phyloP scores from a whole-genome alignment of 2,797 vertebrate genomes.

The Sparus aurata region DNA sequence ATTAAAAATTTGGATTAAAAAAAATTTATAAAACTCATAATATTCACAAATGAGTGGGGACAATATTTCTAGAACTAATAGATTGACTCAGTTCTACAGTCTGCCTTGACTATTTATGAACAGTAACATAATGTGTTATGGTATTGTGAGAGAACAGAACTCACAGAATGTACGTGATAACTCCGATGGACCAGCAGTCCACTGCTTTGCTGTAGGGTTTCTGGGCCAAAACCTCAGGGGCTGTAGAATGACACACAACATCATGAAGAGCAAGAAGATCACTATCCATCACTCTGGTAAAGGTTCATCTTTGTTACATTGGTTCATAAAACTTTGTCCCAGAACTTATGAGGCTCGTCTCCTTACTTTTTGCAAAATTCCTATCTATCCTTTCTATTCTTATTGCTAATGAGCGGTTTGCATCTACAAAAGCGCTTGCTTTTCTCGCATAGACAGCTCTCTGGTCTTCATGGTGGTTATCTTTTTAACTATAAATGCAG shows the following conservation, averaged over 20 bases:
- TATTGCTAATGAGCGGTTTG: too few relatives aligned
- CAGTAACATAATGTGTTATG: neutral
- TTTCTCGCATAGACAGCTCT: too few relatives aligned
- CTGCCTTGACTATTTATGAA: neutral
- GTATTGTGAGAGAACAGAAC: slow-evolving; percentile 59
- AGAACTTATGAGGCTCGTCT: too few relatives aligned
- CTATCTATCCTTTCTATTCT: too few relatives aligned
- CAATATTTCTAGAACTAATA: neutral
- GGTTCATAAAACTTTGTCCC: too few relatives aligned
- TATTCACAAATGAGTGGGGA: neutral
- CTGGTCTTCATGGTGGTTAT: too few relatives aligned
- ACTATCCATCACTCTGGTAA: neutral
- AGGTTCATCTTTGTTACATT: too few relatives aligned
- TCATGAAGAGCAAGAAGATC: neutral
- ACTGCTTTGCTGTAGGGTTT: slow-evolving; percentile 97
- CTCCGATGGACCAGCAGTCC: slow-evolving; percentile 98
- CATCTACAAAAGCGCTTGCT: too few relatives aligned
- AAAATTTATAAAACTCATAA: neutral
- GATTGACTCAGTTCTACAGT: neutral
- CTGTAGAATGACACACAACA: slow-evolving; percentile 73
- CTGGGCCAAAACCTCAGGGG: slow-evolving; percentile 94
- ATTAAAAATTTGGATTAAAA: neutral
- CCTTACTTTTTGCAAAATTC: too few relatives aligned
- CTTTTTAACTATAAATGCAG: too few relatives aligned
- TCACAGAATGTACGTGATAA: slow-evolving; percentile 97